Evolutionary conservation across 2,113 vertebrate genomes (phyloP).

Genomic region (Sinocyclocheilus anophthalmus): DNA sequence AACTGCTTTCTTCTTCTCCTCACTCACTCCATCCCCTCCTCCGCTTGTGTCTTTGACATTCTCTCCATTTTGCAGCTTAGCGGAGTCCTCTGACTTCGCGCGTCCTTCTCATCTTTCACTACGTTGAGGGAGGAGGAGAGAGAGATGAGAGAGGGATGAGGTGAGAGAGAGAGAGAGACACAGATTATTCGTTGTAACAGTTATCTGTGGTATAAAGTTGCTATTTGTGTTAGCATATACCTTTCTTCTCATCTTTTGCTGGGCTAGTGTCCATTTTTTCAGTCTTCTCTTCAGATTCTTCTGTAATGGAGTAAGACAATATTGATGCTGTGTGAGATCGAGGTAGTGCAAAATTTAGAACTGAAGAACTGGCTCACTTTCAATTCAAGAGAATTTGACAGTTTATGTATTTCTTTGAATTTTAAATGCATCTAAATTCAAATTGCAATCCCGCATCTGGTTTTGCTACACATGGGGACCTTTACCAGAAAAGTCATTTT

Average conservation of each 20-base stretch:
- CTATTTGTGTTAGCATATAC: constrained; percentile 44
- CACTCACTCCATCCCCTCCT: constrained; percentile 60
- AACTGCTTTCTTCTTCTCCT: constrained; percentile 85
- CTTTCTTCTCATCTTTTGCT: constrained; percentile 69
- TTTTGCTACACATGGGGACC: neutral
- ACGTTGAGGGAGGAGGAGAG: no score
- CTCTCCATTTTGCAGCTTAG: constrained; percentile 93
- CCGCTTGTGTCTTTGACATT: constrained; percentile 79
- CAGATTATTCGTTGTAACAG: neutral
- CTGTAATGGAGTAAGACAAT: constrained; percentile 29
- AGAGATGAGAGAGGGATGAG: neutral
- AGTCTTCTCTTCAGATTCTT: constrained; percentile 71
- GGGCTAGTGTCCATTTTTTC: constrained; percentile 66
- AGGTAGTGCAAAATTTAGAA: neutral
- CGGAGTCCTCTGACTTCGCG: constrained; percentile 81
- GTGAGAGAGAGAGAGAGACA: no score
- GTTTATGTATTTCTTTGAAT: no score
- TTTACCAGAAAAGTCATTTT: neutral
- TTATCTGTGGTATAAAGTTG: neutral
- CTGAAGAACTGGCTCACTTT: neutral
- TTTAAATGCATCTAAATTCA: neutral
- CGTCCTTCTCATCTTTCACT: constrained; percentile 78
- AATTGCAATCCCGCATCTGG: neutral
- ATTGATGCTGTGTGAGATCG: neutral
- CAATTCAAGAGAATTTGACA: no score